These are phyloP conservation scores for Channa argus DNA, from an alignment of 2,113 vertebrate species.

Conservation along the genomic window DNA sequence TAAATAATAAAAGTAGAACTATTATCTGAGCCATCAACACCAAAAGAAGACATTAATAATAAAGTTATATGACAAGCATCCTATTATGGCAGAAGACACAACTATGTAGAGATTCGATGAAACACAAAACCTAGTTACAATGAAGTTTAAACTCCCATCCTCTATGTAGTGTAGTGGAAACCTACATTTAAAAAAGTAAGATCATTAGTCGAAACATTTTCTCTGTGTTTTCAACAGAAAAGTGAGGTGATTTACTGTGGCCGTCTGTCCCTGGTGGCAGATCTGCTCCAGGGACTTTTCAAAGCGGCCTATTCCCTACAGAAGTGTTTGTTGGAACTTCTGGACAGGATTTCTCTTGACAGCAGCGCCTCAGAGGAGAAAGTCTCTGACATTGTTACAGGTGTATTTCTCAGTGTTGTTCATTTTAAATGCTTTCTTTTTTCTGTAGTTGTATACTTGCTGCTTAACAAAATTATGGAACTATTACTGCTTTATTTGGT, in stretches of 20 bases:
- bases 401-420: constrained; percentile 74
- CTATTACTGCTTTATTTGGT: too few species aligned
- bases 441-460: too few species aligned
- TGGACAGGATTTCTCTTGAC: constrained; percentile 86
- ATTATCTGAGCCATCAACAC: too few species aligned
- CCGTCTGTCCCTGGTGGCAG: constrained; percentile 90
- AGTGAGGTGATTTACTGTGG: constrained; percentile 91
- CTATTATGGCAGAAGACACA: too few species aligned
- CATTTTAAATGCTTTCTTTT: background rate
- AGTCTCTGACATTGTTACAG: constrained; percentile 84
- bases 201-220: background rate
- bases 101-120: too few species aligned
- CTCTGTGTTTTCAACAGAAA: constrained; percentile 80
- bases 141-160: background rate
- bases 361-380: constrained; percentile 82
- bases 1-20: too few species aligned
- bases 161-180: background rate
- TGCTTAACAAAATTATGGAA: too few species aligned
- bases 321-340: constrained; percentile 90
- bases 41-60: too few species aligned
- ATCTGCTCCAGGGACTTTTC: constrained; percentile 92
- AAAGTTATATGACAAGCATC: too few species aligned
- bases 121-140: background rate
- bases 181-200: background rate
- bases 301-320: constrained; percentile 94